Base-by-base conservation (phyloP, 1,140 invertebrate species). In the Frieseomelitta varia region DNA sequence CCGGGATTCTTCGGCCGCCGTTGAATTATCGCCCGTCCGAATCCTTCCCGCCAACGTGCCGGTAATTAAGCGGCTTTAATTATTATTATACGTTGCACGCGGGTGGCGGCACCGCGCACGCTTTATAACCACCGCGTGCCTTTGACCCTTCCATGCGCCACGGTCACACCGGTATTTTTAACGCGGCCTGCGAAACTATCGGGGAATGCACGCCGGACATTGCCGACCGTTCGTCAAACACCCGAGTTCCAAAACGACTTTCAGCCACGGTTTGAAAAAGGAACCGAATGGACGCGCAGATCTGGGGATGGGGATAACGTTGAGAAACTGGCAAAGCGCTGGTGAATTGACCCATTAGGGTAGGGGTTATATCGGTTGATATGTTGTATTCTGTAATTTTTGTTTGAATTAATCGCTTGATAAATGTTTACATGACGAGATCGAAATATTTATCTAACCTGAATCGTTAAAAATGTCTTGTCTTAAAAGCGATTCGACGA, bases 31-130 rank as follows among this genome's bases (percentile, higher is more conserved):
- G 83, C 88, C 89, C 80, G 88, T 89, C 88, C 83, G 71, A 84
- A 89, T 73, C 82, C 85, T 83, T 83, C 85, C 75, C 81, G 83
- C 80, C 82, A 85, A 85, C 85, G 86, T 77, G 88, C 86, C 86
- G 85, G 89, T 87, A 90, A 90, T 90, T 90, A 90, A 90, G 88
- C 89, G 86, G 73, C 79, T 85, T 90, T 90, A 89, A 90, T 90
- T 90, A 90, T 90, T 90, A 90, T 90, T 89, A 90, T 90, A 84
- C 84, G 76, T 61, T 89, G 75, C 88, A 90, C 88, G 89, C 89
- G 89, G 89, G 89, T 90, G 89, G 89, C 89, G 74, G 85, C 17
- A 58, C 75, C 69, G 67, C 79, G 81, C 78, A 56, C 82, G 79
- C 85, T 85, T 90, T 87, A 85, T 73, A 75, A 86, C 82, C 71